Evolutionary conservation across 1,140 invertebrate species (phyloP).

Genomic region (Drosophila triauraria): DNA sequence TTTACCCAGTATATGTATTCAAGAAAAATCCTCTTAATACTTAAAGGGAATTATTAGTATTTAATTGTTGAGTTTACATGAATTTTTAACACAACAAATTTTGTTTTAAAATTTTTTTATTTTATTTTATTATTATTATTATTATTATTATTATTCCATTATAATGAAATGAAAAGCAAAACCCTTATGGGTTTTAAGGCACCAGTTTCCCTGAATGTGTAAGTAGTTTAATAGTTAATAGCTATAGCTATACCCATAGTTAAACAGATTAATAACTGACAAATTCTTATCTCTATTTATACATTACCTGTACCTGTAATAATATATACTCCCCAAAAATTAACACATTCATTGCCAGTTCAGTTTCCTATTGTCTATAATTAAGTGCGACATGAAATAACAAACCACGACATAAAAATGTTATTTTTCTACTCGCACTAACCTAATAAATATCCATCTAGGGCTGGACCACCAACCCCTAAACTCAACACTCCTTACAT

Average conservation of each 20-base stretch:
- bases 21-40: too few species aligned
- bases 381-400: constrained; percentile 36
- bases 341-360: constrained; percentile 27
- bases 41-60: too few species aligned
- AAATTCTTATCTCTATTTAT: constrained; percentile 10
- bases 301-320: not conserved
- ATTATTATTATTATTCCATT: too few species aligned
- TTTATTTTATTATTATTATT: too few species aligned
- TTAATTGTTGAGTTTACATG: too few species aligned
- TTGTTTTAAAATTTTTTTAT: too few species aligned
- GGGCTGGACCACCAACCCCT: constrained; percentile 31
- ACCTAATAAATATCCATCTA: constrained; percentile 22
- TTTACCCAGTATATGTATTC: too few species aligned
- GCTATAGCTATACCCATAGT: not conserved
- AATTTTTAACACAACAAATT: too few species aligned
- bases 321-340: constrained; percentile 9
- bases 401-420: constrained; percentile 33
- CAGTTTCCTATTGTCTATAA: constrained; percentile 29
- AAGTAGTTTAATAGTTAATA: not conserved
- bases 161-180: too few species aligned
- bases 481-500: constrained; percentile 17
- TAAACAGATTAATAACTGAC: constrained; percentile 12
- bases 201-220: too few species aligned
- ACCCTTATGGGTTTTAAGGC: too few species aligned
- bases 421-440: constrained; percentile 7